A percentile compares a stretch with the other conserved stretches of the same genome.
Evolutionary conservation across 2,113 vertebrate species (phyloP).

Genomic region (Hippopotamus amphibius): DNA sequence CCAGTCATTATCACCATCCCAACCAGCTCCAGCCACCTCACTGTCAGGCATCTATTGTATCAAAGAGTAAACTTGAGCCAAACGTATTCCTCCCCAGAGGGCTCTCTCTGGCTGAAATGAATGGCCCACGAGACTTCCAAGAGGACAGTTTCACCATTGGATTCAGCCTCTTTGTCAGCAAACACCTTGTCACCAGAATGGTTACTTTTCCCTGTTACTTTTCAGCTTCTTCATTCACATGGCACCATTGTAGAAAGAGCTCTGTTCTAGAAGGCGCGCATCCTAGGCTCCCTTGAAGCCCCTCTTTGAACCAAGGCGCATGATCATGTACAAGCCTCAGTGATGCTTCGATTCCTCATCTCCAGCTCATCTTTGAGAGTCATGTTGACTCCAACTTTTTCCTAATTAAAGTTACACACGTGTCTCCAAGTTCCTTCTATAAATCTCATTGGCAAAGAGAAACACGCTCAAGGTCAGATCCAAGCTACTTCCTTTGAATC

Average conservation of each 20-base stretch:
- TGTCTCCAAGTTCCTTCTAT: neutral
- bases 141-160: neutral
- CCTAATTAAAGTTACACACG: neutral
- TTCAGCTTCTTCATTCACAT: neutral
- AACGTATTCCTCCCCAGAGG: neutral
- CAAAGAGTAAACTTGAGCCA: neutral
- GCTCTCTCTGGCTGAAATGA: neutral
- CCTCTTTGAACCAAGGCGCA: neutral
- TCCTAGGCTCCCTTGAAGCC: neutral
- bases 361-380: neutral
- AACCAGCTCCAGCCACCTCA: neutral
- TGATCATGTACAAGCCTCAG: neutral
- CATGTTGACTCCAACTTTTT: neutral
- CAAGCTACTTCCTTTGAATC: neutral
- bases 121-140: neutral
- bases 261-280: neutral
- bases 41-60: neutral
- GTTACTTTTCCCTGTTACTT: neutral
- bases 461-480: neutral
- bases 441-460: neutral
- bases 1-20: neutral
- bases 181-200: slow-evolving; percentile 41
- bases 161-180: slow-evolving; percentile 49
- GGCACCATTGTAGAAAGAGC: neutral
- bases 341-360: neutral